Evolutionary conservation across 1,140 invertebrate species (phyloP).

Genomic region (Teleogryllus occipitalis): DNA sequence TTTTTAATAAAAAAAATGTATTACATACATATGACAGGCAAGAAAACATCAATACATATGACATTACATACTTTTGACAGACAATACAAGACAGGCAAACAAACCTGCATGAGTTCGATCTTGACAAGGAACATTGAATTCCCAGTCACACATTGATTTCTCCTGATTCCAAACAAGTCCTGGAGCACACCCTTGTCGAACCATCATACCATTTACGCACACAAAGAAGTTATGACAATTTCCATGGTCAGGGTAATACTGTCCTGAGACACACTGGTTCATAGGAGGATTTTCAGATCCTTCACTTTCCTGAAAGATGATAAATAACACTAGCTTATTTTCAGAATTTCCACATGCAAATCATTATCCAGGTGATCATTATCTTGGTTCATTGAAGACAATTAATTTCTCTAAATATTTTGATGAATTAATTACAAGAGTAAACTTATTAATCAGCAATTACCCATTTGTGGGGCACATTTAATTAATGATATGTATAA

Average conservation of each 20-base stretch:
- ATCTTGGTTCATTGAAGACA: no score
- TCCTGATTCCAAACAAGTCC: constrained; percentile 58
- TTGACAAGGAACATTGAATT: constrained; percentile 22
- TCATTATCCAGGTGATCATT: no score
- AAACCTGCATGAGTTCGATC: constrained; percentile 6
- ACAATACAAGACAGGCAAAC: not conserved
- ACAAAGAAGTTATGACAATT: constrained; percentile 58
- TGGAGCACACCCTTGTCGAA: constrained; percentile 57
- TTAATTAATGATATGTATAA: no score
- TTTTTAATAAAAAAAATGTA: not conserved
- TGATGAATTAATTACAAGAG: no score
- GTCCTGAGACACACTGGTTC: constrained; percentile 40
- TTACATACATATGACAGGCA: not conserved
- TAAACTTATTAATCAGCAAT: no score
- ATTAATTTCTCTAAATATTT: no score
- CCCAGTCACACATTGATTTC: constrained; percentile 60
- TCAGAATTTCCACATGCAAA: no score
- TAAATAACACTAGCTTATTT: no score
- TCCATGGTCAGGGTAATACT: constrained; percentile 46
- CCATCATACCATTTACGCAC: constrained; percentile 56
- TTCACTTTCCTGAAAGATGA: not conserved
- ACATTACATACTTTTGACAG: not conserved
- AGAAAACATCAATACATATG: constrained; percentile 1
- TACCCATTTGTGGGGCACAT: no score
- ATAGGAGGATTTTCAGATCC: not conserved